Base-by-base conservation (phyloP, 2,113 vertebrate species). In the Cnemophilus loriae region DNA sequence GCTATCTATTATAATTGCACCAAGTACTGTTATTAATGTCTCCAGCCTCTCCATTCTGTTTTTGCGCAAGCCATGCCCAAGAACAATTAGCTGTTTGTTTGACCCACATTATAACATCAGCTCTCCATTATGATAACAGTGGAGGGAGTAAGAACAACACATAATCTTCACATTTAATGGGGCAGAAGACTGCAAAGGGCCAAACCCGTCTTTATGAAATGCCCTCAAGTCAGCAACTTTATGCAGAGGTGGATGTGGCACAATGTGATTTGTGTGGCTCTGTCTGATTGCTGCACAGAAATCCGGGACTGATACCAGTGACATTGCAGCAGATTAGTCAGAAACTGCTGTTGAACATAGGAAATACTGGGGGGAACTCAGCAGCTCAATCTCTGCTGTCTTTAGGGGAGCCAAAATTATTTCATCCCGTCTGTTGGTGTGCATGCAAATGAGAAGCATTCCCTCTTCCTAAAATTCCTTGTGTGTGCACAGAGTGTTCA, bases 41-140 rank as follows among this genome's bases (percentile, higher is more conserved):
- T 93, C 47, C 75, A 96, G 90, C 57, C 80, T 93, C 86, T 93
- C 61, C 49, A 33, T 88, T 92, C 82, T 87, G 67, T 59, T 95
- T 96, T 88, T 65, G 67, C 89, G 87, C n/a, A 60, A 95, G 61
- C 89, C 53, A 60, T 92, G 61, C 87, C 78, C 75, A 91, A 88
- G 84, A 94, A 96, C 94, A 96, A 95, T 96, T 95, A 97, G 91
- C 94, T 95, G 91, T 94, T 96, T 97, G 71, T 86, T 96, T 96
- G 95, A 96, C 95, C 93, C 3, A 67, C 85, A 73, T 89, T 87
- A 83, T 87, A 91, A 57, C 53, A 92, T 88, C 79, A 90, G 44
- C 73, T 92, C 79, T 90, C 92, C 76, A 57, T 96, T 94, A 95
- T 75, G 88, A 24, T 92, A 95, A 86, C 82, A 92, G 87, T 74